Evolutionary conservation across 1,140 invertebrate species (phyloP).

Genomic region (Lucilia cuprina): DNA sequence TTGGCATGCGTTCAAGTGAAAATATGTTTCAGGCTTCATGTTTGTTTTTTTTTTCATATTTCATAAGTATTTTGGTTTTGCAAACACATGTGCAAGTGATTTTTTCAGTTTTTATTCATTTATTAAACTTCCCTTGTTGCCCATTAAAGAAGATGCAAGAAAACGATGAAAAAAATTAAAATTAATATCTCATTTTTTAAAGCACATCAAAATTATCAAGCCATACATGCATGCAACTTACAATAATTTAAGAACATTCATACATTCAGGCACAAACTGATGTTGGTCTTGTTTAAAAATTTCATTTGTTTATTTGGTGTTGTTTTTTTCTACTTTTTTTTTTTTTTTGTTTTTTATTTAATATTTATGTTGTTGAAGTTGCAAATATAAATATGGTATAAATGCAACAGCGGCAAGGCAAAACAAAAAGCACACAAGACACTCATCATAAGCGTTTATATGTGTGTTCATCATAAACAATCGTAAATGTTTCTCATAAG

Average conservation of each 20-base stretch:
- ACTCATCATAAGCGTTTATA: neutral
- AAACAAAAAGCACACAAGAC: neutral
- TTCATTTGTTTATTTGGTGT: conserved; percentile 21
- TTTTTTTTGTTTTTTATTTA: neutral
- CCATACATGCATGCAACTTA: neutral
- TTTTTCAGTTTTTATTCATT: neutral
- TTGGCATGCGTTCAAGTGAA: conserved; percentile 34
- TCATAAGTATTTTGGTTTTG: neutral
- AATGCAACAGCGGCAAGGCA: neutral
- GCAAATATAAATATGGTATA: neutral
- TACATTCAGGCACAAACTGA: neutral
- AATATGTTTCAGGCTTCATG: neutral
- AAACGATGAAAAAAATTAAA: neutral
- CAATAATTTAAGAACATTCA: neutral
- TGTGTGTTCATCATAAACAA: conserved; percentile 25
- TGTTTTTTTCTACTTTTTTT: neutral
- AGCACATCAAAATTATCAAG: neutral
- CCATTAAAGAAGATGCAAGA: neutral
- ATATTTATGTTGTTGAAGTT: neutral
- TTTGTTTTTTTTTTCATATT: too few relatives aligned
- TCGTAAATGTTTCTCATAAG: conserved; percentile 29
- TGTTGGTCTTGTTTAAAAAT: neutral
- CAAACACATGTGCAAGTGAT: conserved; percentile 1
- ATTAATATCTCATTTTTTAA: conserved; percentile 1
- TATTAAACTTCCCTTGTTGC: neutral